Conservation (phyloP, 2,113 vertebrate genomes). For the Xenopus laevis region DNA sequence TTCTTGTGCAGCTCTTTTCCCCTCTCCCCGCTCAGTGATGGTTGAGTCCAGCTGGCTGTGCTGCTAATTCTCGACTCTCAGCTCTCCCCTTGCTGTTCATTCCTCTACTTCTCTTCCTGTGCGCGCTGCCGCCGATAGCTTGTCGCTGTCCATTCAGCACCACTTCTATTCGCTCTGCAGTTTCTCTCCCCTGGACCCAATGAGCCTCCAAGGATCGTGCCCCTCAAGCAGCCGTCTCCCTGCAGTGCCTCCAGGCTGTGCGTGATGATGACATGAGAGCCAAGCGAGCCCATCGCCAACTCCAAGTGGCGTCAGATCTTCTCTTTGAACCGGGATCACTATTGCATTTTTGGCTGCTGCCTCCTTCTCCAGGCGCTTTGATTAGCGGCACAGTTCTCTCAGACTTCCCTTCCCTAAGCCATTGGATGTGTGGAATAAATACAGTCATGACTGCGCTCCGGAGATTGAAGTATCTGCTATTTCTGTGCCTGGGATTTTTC, state of each 20-base stretch:
- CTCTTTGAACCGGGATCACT: slow-evolving; percentile 60
- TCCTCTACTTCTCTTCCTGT: neutral
- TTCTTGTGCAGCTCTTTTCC: slow-evolving; percentile 43
- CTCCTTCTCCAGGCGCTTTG: slow-evolving; percentile 50
- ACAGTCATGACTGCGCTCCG: slow-evolving; percentile 78
- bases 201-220: slow-evolving; percentile 51
- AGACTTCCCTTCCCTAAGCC: slow-evolving; percentile 38
- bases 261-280: slow-evolving; percentile 71
- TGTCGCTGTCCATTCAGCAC: slow-evolving; percentile 37
- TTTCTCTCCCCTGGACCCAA: slow-evolving; percentile 45
- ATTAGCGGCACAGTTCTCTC: slow-evolving; percentile 45
- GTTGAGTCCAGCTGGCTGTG: slow-evolving; percentile 73
- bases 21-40: slow-evolving; percentile 69
- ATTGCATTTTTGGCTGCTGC: slow-evolving; percentile 56
- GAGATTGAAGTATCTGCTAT: slow-evolving; percentile 65
- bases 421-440: slow-evolving; percentile 69
- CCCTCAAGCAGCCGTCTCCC: slow-evolving; percentile 56
- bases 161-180: slow-evolving; percentile 14
- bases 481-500: slow-evolving; percentile 71
- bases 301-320: slow-evolving; percentile 68
- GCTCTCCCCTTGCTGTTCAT: neutral
- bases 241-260: slow-evolving; percentile 60
- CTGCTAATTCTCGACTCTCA: slow-evolving; percentile 53
- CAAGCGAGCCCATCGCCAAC: slow-evolving; percentile 63
- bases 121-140: slow-evolving; percentile 16